Evolutionary conservation across 30 jellyfish, hydroid and myxozoan species (phyloP).

Genomic region (Turritopsis dohrnii): DNA sequence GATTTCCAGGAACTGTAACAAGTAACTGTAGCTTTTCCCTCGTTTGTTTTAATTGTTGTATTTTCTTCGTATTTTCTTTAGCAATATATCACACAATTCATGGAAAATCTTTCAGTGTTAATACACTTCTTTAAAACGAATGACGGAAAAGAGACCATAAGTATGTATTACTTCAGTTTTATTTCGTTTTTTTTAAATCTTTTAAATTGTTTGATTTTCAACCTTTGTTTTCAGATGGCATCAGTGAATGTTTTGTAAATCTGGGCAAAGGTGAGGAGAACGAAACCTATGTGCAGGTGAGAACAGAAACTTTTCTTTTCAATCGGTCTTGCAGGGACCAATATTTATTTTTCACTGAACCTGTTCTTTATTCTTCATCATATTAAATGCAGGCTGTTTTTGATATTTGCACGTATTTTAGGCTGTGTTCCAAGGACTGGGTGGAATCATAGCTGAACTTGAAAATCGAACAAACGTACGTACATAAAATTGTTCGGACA

Average conservation of each 20-base stretch:
- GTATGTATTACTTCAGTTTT: not conserved
- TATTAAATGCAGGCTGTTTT: not conserved
- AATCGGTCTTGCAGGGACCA: not conserved
- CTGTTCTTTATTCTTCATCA: not conserved
- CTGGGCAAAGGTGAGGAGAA: conserved; percentile 64
- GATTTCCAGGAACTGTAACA: no score
- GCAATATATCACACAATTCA: conserved; percentile 35
- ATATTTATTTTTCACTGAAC: not conserved
- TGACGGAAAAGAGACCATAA: conserved; percentile 13
- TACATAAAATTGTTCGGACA: not conserved
- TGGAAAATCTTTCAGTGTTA: conserved; percentile 31
- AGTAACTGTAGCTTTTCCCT: no score
- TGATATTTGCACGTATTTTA: not conserved
- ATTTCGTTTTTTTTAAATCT: not conserved
- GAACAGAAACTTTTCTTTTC: not conserved
- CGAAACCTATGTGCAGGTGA: conserved; percentile 77
- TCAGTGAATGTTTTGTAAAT: conserved; percentile 46
- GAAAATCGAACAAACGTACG: conserved; percentile 30
- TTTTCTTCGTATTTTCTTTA: not conserved
- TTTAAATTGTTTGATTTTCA: not conserved
- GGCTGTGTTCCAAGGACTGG: conserved; percentile 20
- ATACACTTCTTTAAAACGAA: conserved; percentile 31
- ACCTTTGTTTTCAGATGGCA: conserved; percentile 34
- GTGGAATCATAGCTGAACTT: conserved; percentile 29
- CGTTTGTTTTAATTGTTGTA: not conserved